phyloP scores from a whole-genome alignment of 2,113 vertebrate species.

The Daboia siamensis region DNA sequence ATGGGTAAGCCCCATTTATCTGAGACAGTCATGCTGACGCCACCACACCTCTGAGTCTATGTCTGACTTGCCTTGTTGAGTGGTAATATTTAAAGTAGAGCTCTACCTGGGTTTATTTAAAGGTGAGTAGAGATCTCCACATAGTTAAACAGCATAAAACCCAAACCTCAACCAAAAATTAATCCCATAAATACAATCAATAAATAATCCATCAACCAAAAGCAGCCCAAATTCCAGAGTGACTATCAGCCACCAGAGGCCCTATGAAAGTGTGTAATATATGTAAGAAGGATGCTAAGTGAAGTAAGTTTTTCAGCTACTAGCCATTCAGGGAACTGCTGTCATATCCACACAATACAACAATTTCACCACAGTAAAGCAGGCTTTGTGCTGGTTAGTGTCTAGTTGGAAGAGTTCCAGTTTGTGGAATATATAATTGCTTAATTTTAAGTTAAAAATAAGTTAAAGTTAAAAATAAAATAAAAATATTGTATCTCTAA shows the following conservation, averaged over 20 bases:
- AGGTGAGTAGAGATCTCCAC: neutral
- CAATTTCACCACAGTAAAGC: neutral
- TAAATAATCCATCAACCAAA: neutral
- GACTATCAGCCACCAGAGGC: neutral
- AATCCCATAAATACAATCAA: neutral
- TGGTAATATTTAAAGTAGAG: neutral
- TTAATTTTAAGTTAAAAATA: neutral
- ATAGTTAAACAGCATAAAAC: neutral
- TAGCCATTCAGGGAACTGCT: neutral
- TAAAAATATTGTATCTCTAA: neutral
- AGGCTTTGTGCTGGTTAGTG: neutral
- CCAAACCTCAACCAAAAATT: neutral
- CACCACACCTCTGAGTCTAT: neutral
- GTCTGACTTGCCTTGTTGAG: neutral
- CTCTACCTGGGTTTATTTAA: neutral
- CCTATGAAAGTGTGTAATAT: neutral
- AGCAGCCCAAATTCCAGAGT: neutral
- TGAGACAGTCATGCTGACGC: neutral
- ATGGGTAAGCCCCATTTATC: neutral
- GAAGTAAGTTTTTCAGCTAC: neutral
- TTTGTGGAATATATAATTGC: neutral
- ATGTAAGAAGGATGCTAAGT: neutral
- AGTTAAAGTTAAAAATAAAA: neutral
- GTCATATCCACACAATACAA: neutral
- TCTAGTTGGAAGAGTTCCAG: neutral